phyloP scores from a whole-genome alignment of 2,888 invertebrate species.

The Scaptomyza flava region DNA sequence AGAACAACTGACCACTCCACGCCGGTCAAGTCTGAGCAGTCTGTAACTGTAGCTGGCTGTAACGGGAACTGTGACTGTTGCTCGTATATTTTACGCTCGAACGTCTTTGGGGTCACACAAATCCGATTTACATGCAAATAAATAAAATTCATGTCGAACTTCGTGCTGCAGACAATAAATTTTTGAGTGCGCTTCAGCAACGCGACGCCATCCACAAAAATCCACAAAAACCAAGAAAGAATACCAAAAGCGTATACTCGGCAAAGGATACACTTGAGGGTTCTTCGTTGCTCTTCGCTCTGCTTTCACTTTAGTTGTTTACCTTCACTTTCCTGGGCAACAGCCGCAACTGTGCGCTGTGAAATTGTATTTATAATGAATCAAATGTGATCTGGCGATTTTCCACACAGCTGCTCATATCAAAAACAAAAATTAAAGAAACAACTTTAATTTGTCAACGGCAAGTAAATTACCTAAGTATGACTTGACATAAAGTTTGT shows the following conservation, averaged over 20 bases:
- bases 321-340: constrained; percentile 16
- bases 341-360: constrained; percentile 49
- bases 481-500: constrained; percentile 1
- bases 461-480: background rate
- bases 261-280: background rate
- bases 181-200: constrained; percentile 72
- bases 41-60: background rate
- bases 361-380: constrained; percentile 72
- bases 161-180: constrained; percentile 79
- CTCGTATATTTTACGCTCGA: constrained; percentile 72
- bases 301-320: constrained; percentile 24
- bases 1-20: constrained; percentile 13
- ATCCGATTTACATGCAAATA: constrained; percentile 83
- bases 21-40: background rate
- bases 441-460: constrained; percentile 1
- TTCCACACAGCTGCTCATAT: constrained; percentile 38
- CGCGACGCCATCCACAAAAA: constrained; percentile 18
- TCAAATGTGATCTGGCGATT: constrained; percentile 61
- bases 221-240: constrained; percentile 12
- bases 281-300: background rate
- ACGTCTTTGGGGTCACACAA: constrained; percentile 78
- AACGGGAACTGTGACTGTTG: constrained; percentile 30
- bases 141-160: constrained; percentile 81
- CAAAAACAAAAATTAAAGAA: background rate
- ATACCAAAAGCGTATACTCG: background rate